Percentiles rank a stretch among this genome's conserved stretches.
Evolutionary conservation across 1,140 invertebrate species (phyloP).

Genomic region (Drosophila sp.): DNA sequence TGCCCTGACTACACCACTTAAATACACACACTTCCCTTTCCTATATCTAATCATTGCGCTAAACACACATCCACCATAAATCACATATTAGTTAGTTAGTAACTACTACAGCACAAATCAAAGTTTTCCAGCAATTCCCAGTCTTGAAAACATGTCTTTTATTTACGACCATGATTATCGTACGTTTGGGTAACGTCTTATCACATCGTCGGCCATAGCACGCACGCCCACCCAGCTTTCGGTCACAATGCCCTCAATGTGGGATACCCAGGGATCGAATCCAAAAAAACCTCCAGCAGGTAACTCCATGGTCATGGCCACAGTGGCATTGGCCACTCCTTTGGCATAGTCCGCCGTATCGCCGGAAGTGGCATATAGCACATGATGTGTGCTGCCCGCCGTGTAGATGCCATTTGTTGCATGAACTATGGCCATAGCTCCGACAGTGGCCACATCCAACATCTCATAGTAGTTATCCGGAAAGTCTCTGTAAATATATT

Average conservation of each 20-base stretch:
- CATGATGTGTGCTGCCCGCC: conserved; percentile 86
- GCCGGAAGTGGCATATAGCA: conserved; percentile 84
- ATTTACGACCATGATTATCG: conserved; percentile 44
- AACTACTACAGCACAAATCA: conserved; percentile 45
- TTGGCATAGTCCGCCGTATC: conserved; percentile 87
- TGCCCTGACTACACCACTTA: conserved; percentile 34
- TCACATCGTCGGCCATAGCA: conserved; percentile 71
- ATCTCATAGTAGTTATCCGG: conserved; percentile 73
- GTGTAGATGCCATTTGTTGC: conserved; percentile 84
- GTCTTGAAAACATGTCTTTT: conserved; percentile 34
- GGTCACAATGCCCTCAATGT: conserved; percentile 85
- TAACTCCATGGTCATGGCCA: conserved; percentile 88
- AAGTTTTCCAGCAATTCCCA: conserved; percentile 25
- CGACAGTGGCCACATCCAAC: conserved; percentile 81
- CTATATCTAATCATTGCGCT: conserved; percentile 50
- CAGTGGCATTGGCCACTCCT: conserved; percentile 85
- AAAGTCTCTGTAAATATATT: conserved; percentile 33
- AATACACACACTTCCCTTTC: background rate
- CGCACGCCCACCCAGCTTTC: conserved; percentile 90
- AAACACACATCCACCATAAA: background rate
- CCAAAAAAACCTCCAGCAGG: conserved; percentile 85
- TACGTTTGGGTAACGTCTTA: conserved; percentile 40
- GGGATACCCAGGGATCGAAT: conserved; percentile 87
- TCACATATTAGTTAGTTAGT: conserved; percentile 34
- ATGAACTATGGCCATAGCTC: conserved; percentile 82